Evolutionary conservation across 2,797 vertebrate genomes (phyloP).

Genomic region (Enteromius viviparus): DNA sequence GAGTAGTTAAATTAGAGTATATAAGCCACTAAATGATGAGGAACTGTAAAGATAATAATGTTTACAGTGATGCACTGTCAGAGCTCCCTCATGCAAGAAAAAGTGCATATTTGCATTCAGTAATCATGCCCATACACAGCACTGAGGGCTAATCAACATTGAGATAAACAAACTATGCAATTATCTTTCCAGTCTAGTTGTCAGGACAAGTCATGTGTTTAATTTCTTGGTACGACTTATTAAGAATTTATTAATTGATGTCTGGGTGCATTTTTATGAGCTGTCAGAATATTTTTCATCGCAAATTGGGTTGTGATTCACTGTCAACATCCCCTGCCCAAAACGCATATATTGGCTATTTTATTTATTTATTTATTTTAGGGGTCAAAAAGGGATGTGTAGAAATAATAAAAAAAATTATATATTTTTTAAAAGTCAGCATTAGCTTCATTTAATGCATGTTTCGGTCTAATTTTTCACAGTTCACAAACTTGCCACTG

Average conservation of each 20-base stretch:
- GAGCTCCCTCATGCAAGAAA: constrained; percentile 49
- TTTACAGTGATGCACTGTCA: constrained; percentile 46
- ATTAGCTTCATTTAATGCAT: neutral
- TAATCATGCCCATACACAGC: constrained; percentile 45
- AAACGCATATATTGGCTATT: neutral
- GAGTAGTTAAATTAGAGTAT: neutral
- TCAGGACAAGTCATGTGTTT: constrained; percentile 52
- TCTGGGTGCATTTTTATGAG: constrained; percentile 52
- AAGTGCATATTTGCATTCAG: constrained; percentile 51
- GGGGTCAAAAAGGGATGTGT: neutral
- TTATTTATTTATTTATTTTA: neutral
- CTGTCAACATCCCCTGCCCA: neutral
- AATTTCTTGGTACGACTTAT: constrained; percentile 54
- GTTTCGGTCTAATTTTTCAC: neutral
- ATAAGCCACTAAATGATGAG: constrained; percentile 40
- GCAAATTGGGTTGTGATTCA: constrained; percentile 42
- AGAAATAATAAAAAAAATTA: neutral
- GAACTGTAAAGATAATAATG: constrained; percentile 44
- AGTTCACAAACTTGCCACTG: neutral
- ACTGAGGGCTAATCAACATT: constrained; percentile 61
- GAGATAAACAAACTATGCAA: constrained; percentile 57
- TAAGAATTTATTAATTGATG: constrained; percentile 52
- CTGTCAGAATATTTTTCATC: constrained; percentile 34
- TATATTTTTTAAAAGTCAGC: too few species aligned
- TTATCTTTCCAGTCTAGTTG: constrained; percentile 62